Evolutionary conservation across 2,113 vertebrate genomes (phyloP), one percentile per base, ranked within the genome.

Genomic region (Nothoprocta pentlandii): DNA sequence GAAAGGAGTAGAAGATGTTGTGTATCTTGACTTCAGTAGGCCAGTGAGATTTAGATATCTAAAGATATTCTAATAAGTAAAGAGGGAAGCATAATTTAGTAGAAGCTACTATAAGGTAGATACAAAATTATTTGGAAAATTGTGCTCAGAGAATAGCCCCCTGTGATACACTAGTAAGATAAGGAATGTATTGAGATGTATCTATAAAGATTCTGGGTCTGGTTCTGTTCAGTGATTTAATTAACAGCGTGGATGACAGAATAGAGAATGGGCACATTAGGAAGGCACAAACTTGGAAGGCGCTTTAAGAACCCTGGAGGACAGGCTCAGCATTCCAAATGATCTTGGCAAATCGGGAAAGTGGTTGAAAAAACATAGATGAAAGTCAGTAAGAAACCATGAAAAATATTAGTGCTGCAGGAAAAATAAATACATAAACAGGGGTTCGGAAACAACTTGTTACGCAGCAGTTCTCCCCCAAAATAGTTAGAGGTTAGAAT

Each of bases 251-350:
- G 21, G 51, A 44, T 74, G 47, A 84, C 56, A 90, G 30, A 90
- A 86, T 46, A 87, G 41, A 59, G 34, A 82, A 49, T 36, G 46
- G n/a, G 49, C 54, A 74, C 22, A 78, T 67, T 32, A 70, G 46
- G 71, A 94, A 83, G 68, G 80, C 56, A 51, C 23, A 86, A n/a
- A 80, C 32, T 80, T 92, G 76, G 78, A 90, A 74, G n/a, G 25
- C n/a, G 59, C 63, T 54, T 80, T n/a, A 85, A 73, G 71, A 51
- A 64, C 28, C 42, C 28, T 61, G 64, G 53, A 92, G 64, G 64
- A 89, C 56, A 92, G 51, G 69, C 21, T 86, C 78, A 80, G 66
- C 69, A 71, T 92, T 92, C 83, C 70, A 78, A 94, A 88, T 93
- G 9, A 22, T 70, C 76, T 66, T 70, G 64, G 54, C 59, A 94